Conservation (phyloP, 2,888 invertebrate species). For the Aquatica leii region DNA sequence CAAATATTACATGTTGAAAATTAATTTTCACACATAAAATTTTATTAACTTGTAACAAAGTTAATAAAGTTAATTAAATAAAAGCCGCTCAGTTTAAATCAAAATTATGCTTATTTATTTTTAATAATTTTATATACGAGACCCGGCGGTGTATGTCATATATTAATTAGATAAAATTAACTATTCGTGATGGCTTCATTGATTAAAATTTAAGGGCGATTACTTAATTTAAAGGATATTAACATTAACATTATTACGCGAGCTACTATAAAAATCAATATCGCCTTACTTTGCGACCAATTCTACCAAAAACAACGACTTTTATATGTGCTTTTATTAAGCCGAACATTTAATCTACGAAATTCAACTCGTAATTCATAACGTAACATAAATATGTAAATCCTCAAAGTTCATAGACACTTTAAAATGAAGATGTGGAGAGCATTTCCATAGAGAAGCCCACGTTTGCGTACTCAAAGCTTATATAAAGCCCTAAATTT, state of each 20-base stretch:
- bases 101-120: background rate
- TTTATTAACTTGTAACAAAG: background rate
- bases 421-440: constrained; percentile 49
- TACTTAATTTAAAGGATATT: no score
- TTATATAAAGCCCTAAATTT: constrained; percentile 69
- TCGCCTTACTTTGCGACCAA: no score
- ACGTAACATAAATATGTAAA: constrained; percentile 54
- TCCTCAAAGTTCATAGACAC: constrained; percentile 51
- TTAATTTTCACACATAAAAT: constrained; percentile 8
- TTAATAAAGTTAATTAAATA: constrained; percentile 9
- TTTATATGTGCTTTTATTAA: no score
- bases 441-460: constrained; percentile 54
- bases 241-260: no score
- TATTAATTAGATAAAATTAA: no score
- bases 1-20: background rate
- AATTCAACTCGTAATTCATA: constrained; percentile 29
- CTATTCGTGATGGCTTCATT: no score
- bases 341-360: no score
- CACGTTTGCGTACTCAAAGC: constrained; percentile 61
- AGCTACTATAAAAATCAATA: no score
- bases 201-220: no score
- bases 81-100: background rate
- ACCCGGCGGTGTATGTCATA: no score
- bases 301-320: no score
- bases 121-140: no score